Evolutionary conservation across 2,888 invertebrate species (phyloP), one percentile per base, ranked within the genome.

Genomic region (Phragmatobia fuliginosa): DNA sequence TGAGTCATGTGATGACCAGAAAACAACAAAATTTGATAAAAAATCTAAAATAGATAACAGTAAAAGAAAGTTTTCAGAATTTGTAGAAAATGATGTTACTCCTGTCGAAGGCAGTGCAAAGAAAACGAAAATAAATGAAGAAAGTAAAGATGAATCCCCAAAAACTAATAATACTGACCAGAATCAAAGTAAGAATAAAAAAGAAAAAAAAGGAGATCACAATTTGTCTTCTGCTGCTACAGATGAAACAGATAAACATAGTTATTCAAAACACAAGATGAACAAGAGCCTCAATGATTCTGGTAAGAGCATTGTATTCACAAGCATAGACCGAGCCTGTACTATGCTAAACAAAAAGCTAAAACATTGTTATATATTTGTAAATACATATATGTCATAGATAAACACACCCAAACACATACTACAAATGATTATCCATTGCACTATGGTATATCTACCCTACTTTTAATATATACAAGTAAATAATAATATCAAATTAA

Each of bases 281-380:
- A 88, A 92, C 70, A 88, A 86, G 67, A 91, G 90, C 64, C 83
- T 92, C 0, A 94, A 94, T 88, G 92, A 93, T 68, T 94, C 94
- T 74, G 92, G 95, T 95, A 81, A 77, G 72, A 33, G 14, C 1
- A 0, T 28, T 56, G 28, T 4, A 16, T n/a, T n/a, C n/a, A n/a
- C n/a, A n/a, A n/a, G n/a, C n/a, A n/a, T n/a, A n/a, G n/a, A n/a
- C n/a, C n/a, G n/a, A n/a, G n/a, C n/a, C n/a, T n/a, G n/a, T n/a
- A n/a, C n/a, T n/a, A n/a, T n/a, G n/a, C n/a, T n/a, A n/a, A n/a
- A n/a, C n/a, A n/a, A n/a, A n/a, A n/a, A n/a, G n/a, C n/a, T n/a
- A n/a, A 38, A 38, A 14, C 38, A 38, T 38, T 6, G 14, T 14
- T 38, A 14, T 38, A 38, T 38, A 11, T 38, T 38, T 14, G 14